Percentiles rank a stretch among this genome's conserved stretches.
These are phyloP conservation scores for Erythrolamprus reginae DNA, from an alignment of 2,113 vertebrate genomes.

Conservation along the genomic window DNA sequence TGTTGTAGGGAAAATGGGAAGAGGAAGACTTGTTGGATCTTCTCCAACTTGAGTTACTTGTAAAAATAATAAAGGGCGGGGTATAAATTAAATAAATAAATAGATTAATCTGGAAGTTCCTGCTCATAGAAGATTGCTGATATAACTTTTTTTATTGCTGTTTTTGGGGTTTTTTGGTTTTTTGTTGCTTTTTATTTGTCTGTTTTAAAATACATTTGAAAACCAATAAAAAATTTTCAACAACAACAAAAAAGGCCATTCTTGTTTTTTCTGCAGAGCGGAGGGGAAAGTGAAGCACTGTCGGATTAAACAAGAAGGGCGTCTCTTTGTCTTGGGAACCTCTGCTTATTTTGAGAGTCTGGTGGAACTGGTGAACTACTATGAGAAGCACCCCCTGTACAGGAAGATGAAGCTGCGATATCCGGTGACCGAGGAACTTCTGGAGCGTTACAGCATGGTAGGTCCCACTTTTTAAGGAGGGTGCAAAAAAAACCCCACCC, in stretches of 20 bases:
- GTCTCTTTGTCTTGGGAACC: constrained; percentile 84
- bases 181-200: too few species aligned
- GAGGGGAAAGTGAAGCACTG: constrained; percentile 94
- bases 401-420: constrained; percentile 94
- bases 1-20: neutral
- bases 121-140: neutral
- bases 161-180: too few species aligned
- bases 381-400: constrained; percentile 85
- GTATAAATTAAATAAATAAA: neutral
- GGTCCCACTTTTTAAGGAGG: constrained; percentile 10
- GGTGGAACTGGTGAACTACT: constrained; percentile 90
- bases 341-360: constrained; percentile 92
- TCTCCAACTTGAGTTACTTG: neutral
- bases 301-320: constrained; percentile 85
- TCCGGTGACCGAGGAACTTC: constrained; percentile 87
- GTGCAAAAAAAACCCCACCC: neutral
- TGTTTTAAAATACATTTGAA: too few species aligned
- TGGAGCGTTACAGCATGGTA: constrained; percentile 83
- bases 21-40: neutral
- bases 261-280: constrained; percentile 70
- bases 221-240: too few species aligned
- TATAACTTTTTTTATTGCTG: too few species aligned
- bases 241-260: too few species aligned
- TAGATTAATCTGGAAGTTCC: neutral
- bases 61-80: neutral